phyloP scores from a whole-genome alignment of 1,140 invertebrate species.

The Diachasmimorpha longicaudata region DNA sequence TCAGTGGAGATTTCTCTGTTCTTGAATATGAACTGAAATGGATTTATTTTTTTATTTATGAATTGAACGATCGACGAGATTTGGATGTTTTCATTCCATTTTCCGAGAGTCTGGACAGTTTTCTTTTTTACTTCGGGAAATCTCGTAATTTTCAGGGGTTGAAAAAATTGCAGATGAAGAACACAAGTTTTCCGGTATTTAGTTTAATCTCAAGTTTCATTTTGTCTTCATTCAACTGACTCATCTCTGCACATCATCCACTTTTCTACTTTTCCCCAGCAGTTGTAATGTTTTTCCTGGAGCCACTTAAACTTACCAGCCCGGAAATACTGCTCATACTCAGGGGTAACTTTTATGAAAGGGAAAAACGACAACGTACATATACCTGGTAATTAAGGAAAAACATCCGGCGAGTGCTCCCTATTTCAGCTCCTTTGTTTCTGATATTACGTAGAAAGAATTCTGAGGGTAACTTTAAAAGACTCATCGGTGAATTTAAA shows the following conservation, averaged over 20 bases:
- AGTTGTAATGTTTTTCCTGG: background rate
- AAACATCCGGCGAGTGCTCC: constrained; percentile 33
- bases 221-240: background rate
- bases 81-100: too few relatives aligned
- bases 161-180: background rate
- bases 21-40: too few relatives aligned
- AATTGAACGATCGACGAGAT: too few relatives aligned
- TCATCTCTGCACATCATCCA: background rate
- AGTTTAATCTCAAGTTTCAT: background rate
- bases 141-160: too few relatives aligned
- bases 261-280: background rate
- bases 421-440: background rate
- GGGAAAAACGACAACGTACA: constrained; percentile 6
- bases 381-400: constrained; percentile 43
- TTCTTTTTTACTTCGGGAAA: too few relatives aligned
- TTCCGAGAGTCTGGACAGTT: too few relatives aligned
- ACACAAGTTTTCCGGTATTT: background rate
- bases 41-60: too few relatives aligned
- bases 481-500: background rate
- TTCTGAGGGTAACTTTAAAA: background rate
- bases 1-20: too few relatives aligned
- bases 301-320: background rate
- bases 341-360: constrained; percentile 34
- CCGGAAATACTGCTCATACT: constrained; percentile 4
- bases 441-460: background rate